Evolutionary conservation across 2,888 invertebrate species (phyloP), one percentile per base, ranked within the genome.

Genomic region (Leptothorax acervorum): DNA sequence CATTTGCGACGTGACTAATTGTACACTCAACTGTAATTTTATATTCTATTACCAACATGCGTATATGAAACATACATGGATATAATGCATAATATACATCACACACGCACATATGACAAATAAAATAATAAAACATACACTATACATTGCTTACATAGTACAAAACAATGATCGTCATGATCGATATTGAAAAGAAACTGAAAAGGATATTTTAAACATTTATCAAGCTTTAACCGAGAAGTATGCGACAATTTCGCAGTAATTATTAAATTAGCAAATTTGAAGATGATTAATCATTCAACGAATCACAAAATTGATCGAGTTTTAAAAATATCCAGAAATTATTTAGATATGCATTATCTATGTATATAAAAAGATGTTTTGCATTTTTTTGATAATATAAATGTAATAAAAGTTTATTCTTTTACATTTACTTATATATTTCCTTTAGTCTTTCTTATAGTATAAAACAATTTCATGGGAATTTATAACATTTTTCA

Each of bases 241-340:
- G 0, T 4, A 60, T 31, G 15, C 12, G 2, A 18, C 18, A 31
- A 31, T 53, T 35, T 9, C n/a, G 12, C n/a, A 5, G 11, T 68
- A 68, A 31, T 48, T 68, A 31, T 68, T 68, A 48, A 68, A 18
- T 68, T 48, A 48, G 18, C 18, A 65, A 23, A 28, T 51, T 68
- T 31, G 3, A 0, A 51, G 1, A 6, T 31, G 31, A 48, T n/a
- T 31, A 51, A 51, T 51, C 18, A 31, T 48, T 9, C 15, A 48
- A 51, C 18, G 48, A 48, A 5, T 68, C 2, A 68, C 28, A 48
- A 68, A 68, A 18, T 63, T 63, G 12, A 63, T 28, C 23, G 15
- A 45, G 6, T 65, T 42, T 66, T 1, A 23, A 66, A 23, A 28
- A 31, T 39, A 39, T 68, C 9, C 18, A n/a, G 35, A 39, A 63